Evolutionary conservation across 1,140 invertebrate genomes (phyloP).

Genomic region (Drosophila orosa): DNA sequence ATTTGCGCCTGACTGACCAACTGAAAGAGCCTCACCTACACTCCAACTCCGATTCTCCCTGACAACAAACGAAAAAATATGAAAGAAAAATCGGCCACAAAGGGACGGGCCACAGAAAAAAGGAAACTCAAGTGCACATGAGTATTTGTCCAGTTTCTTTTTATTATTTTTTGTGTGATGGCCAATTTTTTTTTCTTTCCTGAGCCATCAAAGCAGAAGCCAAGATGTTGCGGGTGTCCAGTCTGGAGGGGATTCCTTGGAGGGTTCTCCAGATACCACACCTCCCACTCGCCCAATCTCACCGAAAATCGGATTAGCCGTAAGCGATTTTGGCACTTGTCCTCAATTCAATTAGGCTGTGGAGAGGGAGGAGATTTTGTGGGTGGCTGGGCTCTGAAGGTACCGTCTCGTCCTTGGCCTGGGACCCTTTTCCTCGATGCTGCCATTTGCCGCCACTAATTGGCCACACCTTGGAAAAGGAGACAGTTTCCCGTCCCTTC

Average conservation of each 20-base stretch:
- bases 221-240: constrained; percentile 76
- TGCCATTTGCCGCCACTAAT: constrained; percentile 76
- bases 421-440: constrained; percentile 13
- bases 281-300: constrained; percentile 45
- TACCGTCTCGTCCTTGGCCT: constrained; percentile 36
- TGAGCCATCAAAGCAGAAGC: constrained; percentile 55
- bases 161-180: constrained; percentile 18
- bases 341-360: constrained; percentile 77
- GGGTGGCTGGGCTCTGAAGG: constrained; percentile 46
- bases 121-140: constrained; percentile 68
- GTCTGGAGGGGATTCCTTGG: constrained; percentile 42
- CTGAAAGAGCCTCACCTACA: constrained; percentile 60
- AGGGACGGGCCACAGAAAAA: constrained; percentile 39
- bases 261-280: constrained; percentile 24
- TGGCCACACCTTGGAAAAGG: constrained; percentile 60
- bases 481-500: constrained; percentile 31
- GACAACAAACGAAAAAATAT: constrained; percentile 54
- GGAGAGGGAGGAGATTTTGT: constrained; percentile 22
- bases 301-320: constrained; percentile 78
- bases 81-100: constrained; percentile 64
- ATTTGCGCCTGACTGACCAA: constrained; percentile 80
- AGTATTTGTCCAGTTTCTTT: constrained; percentile 56
- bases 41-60: constrained; percentile 19
- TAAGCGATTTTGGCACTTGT: constrained; percentile 75
- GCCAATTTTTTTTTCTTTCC: constrained; percentile 32